Base-by-base conservation (phyloP, 1,140 invertebrate genomes). In the Carposina sasakii region DNA sequence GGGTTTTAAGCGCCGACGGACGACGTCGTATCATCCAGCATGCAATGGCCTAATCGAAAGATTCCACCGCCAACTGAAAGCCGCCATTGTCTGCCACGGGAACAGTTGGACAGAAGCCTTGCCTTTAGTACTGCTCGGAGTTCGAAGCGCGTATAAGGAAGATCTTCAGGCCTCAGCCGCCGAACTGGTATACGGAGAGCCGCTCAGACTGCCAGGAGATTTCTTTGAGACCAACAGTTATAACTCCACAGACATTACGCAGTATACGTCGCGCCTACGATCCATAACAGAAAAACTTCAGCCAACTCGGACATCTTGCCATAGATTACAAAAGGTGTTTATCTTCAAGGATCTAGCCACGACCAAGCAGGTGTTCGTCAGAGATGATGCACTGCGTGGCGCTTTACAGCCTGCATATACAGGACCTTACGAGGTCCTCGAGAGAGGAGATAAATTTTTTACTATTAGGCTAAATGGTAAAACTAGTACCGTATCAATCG, bases 11-110 rank as follows among this genome's bases (percentile, higher is more conserved):
- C 51, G 60, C 31, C 20, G 44, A 2, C 46, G 57, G 15, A 85
- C 81, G 2, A 81, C 75, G 1, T 55, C 71, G 28, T 76, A 76
- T 31, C 75, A 81, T 36, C 71, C 78, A 6, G 41, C 42, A 10
- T 51, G 75, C 10, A 84, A 85, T 42, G 74, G 78, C 0, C 62
- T 79, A 53, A 52, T 85, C 9, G 77, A 85, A 48, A 50, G 79
- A 2, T 62, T 63, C 36, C 81, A 84, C 48, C 48, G 78, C 0
- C 51, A 57, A n/a, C 45, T 83, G 13, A 81, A 83, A 56, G 55
- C 59, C 6, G 60, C 71, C 5, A 66, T 76, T n/a, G 63, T 28
- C 36, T 71, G 63, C 21, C 51, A 61, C 31, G 10, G 50, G 2
- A 55, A 31, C 12, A 48, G 19, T 16, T 85, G 78, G 76, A 52